Base-by-base conservation (phyloP, 2,113 vertebrate species). In the Cathartes aura region DNA sequence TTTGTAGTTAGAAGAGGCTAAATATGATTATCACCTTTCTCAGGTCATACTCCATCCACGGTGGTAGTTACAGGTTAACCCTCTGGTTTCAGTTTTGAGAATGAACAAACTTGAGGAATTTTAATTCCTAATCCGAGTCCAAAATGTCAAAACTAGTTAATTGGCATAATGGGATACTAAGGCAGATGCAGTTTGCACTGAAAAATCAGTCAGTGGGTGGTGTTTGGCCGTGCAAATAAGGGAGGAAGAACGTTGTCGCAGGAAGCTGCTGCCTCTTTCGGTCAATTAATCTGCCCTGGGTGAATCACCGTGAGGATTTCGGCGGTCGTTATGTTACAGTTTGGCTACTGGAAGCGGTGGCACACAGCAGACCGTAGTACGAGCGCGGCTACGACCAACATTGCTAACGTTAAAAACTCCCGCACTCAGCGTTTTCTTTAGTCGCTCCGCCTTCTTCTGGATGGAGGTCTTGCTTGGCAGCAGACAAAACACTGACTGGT, bases 21-120 rank as follows among this genome's bases (percentile, higher is more conserved):
- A 67, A n/a, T 23, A 10, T 2, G 18, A 56, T 67, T 12, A 32
- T 30, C 9, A 9, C 11, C 29, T 45, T 38, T 66, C 22, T 18
- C 0, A 0, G 50, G 32, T 56, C 9, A 2, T 29, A 13, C 32
- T 50, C 26, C 14, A 9, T 27, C 30, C 0, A 1, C 34, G 76
- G 34, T 43, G 74, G 26, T 34, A 43, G 34, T 62, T 70, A 47
- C 13, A 75, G 47, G 43, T 72, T 94, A 56, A 66, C 34, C 17
- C 8, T 38, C 52, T 45, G 63, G 10, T 34, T 80, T 80, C 7
- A 2, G 14, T 62, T 90, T 62, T 38, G 43, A 81, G 79, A 67
- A 36, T 47, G 30, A 81, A 52, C 32, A 53, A 30, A 58, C 3
- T 19, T 15, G 38, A 67, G 73, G 58, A 82, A 68, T 71, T 67